These are phyloP conservation scores for Eupithecia pulchellata DNA, from an alignment of 2,888 invertebrate species.

Conservation along the genomic window DNA sequence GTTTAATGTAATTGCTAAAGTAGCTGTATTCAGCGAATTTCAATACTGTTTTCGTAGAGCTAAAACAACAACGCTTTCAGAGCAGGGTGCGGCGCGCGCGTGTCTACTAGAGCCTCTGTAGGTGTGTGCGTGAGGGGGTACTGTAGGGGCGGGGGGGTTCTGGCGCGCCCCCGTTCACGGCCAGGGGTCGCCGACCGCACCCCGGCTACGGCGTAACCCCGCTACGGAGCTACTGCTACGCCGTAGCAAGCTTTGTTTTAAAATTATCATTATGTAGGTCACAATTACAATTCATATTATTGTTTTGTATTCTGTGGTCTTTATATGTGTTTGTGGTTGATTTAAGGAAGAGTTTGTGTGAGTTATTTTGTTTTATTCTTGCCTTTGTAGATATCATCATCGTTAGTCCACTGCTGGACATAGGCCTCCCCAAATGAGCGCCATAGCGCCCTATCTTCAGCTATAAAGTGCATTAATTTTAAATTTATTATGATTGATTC, in stretches of 20 bases:
- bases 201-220: slow-evolving; percentile 81
- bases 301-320: not conserved
- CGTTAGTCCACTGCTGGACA: too few species aligned
- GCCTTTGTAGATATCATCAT: too few species aligned
- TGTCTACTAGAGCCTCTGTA: slow-evolving; percentile 54
- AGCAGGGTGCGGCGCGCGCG: slow-evolving; percentile 65
- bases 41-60: not conserved
- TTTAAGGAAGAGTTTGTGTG: not conserved
- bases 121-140: slow-evolving; percentile 39
- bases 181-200: slow-evolving; percentile 85
- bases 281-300: slow-evolving; percentile 44
- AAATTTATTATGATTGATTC: not conserved
- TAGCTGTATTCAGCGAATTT: not conserved
- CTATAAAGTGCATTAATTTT: not conserved
- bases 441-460: too few species aligned
- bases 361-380: not conserved
- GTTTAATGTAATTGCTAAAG: not conserved
- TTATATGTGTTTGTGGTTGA: not conserved
- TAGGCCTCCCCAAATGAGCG: too few species aligned
- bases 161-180: slow-evolving; percentile 82
- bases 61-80: not conserved
- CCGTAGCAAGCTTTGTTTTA: slow-evolving; percentile 66
- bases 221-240: slow-evolving; percentile 70
- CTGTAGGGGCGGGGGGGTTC: slow-evolving; percentile 42
- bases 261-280: slow-evolving; percentile 71